Base-by-base conservation (phyloP, 2,113 vertebrate species). In the Aphyosemion australe region DNA sequence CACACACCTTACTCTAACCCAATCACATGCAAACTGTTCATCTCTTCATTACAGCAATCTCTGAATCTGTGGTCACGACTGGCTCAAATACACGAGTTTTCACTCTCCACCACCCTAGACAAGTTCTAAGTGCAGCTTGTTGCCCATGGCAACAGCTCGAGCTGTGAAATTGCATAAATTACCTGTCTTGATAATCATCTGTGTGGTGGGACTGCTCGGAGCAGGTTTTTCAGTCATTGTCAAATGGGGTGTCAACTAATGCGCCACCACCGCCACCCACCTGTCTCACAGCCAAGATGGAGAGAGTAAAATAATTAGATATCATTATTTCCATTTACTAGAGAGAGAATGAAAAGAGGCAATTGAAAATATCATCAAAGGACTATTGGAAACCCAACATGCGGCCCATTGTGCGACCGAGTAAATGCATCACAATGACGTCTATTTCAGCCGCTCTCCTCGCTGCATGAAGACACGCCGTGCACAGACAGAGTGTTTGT, bases 71-170 rank as follows among this genome's bases (percentile, higher is more conserved):
- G 77, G 64, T 84, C 81, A 87, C 45, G 65, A 80, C 61, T 26
- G 49, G 62, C 80, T 87, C 65, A 32, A 77, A 63, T 65, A 19
- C 21, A 31, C 15, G 45, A 67, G 55, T 69, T 72, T 76, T 57
- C 62, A n/a, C 49, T 65, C 66, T 61, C 69, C 50, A 51, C 71
- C 74, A 69, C 72, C 63, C 83, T 39, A 68, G 71, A 87, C 61
- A 73, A 84, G 63, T 84, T 85, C 83, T 84, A 84, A 83, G 87
- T 83, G 72, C 76, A 84, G 75, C 81, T 59, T 48, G 92, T 91
- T 93, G 80, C 91, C 88, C 76, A 45, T 92, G 76, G 91, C 90
- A 92, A 93, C 93, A 84, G 82, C 75, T 53, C 69, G 53, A 82
- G 66, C 68, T 84, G 71, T 83, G 77, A 85, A 84, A 91, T 87